Percentiles rank a stretch among this genome's conserved stretches.
Conservation (phyloP, 2,888 invertebrate species). For the Sisyra nigra region DNA sequence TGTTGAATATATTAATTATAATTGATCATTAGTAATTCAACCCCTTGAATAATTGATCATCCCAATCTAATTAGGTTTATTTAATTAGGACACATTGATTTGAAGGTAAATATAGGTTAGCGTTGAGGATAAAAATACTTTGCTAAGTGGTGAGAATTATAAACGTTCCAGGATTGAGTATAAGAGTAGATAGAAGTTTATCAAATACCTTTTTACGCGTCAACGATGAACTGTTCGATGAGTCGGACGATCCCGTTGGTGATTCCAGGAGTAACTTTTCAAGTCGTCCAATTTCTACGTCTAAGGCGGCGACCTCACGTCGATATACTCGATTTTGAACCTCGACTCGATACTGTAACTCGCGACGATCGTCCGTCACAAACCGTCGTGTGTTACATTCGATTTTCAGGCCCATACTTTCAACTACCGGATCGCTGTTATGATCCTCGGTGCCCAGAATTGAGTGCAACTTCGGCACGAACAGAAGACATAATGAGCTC, state of each 20-base stretch:
- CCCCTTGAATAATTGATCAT: no score
- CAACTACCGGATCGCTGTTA: slow-evolving; percentile 63
- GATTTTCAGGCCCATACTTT: slow-evolving; percentile 75
- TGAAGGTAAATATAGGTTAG: no score
- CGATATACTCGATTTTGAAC: slow-evolving; percentile 73
- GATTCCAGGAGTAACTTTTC: slow-evolving; percentile 52
- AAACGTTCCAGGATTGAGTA: background rate
- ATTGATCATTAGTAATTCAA: no score
- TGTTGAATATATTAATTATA: no score
- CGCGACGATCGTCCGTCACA: slow-evolving; percentile 66
- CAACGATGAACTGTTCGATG: slow-evolving; percentile 37
- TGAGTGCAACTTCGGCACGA: slow-evolving; percentile 69
- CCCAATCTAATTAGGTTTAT: no score
- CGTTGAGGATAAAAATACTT: no score
- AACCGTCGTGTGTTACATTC: slow-evolving; percentile 79
- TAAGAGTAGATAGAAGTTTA: background rate
- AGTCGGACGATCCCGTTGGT: slow-evolving; percentile 28
- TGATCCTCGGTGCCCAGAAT: slow-evolving; percentile 46
- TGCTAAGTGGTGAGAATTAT: no score
- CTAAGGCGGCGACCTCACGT: slow-evolving; percentile 62
- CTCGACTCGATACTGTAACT: slow-evolving; percentile 72
- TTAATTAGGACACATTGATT: no score
- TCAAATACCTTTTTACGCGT: slow-evolving; percentile 17
- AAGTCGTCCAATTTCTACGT: slow-evolving; percentile 59
- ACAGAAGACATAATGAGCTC: slow-evolving; percentile 68